Conservation (phyloP, 2,113 vertebrate species). For the Leucopternis melanops region DNA sequence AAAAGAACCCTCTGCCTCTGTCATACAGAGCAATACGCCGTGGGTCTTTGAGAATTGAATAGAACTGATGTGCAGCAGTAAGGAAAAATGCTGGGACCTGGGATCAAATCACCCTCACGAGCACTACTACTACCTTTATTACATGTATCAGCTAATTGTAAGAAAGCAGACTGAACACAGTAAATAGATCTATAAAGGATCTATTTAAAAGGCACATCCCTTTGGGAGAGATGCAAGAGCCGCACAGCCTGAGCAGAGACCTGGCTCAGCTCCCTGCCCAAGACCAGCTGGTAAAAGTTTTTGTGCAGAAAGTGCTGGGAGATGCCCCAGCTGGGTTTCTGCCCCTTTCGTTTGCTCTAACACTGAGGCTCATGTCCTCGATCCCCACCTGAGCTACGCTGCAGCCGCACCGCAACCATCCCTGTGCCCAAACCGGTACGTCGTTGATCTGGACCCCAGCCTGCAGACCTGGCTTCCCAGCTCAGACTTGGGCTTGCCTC, state of each 20-base stretch:
- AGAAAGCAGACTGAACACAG: background rate
- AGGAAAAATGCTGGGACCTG: background rate
- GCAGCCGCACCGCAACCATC: background rate
- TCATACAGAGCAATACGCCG: background rate
- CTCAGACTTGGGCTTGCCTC: background rate
- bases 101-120: background rate
- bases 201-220: background rate
- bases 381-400: background rate
- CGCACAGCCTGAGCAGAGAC: background rate
- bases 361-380: background rate
- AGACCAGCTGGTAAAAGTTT: background rate
- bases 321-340: background rate
- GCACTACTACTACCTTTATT: background rate
- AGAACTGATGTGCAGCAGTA: background rate
- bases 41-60: background rate
- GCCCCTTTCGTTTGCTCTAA: background rate
- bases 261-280: background rate
- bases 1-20: background rate
- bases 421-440: background rate
- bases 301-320: background rate
- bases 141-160: background rate
- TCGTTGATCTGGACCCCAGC: background rate
- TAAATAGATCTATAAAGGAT: background rate
- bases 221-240: background rate
- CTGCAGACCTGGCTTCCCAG: background rate